Conservation (phyloP, 2,797 vertebrate species). For the Cichlasoma orientale region DNA sequence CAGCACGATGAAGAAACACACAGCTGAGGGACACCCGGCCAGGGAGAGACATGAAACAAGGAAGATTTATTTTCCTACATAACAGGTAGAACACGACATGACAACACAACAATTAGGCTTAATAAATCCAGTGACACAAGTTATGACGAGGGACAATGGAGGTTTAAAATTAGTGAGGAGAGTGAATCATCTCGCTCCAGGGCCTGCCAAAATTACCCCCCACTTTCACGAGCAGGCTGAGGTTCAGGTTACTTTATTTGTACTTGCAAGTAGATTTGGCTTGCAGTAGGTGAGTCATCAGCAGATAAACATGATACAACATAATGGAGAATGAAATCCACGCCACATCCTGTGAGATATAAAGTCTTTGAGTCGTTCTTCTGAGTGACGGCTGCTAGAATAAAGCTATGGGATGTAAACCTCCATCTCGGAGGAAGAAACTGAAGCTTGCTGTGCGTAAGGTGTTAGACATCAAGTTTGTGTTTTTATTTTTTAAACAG, state of each 20-base stretch:
- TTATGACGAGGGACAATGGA: background rate
- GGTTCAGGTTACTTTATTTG: background rate
- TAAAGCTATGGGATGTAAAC: background rate
- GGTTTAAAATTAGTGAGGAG: background rate
- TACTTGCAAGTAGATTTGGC: background rate
- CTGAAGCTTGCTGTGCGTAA: background rate
- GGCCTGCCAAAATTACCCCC: background rate
- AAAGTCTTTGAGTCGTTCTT: background rate
- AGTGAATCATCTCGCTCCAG: background rate
- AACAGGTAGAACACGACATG: background rate
- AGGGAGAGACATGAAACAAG: background rate
- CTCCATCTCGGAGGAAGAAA: background rate
- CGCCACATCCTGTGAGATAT: background rate
- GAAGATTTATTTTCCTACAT: background rate
- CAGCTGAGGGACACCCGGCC: background rate
- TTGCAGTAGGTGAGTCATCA: background rate
- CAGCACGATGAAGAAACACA: background rate
- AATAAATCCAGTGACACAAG: background rate
- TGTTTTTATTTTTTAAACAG: background rate
- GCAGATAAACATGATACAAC: background rate
- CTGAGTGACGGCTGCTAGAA: too few species aligned
- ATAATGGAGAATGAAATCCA: background rate
- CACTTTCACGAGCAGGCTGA: background rate
- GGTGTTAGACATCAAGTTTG: background rate
- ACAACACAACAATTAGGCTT: background rate